Evolutionary conservation across 2,888 invertebrate species (phyloP).

Genomic region (Drosophila neonasuta): DNA sequence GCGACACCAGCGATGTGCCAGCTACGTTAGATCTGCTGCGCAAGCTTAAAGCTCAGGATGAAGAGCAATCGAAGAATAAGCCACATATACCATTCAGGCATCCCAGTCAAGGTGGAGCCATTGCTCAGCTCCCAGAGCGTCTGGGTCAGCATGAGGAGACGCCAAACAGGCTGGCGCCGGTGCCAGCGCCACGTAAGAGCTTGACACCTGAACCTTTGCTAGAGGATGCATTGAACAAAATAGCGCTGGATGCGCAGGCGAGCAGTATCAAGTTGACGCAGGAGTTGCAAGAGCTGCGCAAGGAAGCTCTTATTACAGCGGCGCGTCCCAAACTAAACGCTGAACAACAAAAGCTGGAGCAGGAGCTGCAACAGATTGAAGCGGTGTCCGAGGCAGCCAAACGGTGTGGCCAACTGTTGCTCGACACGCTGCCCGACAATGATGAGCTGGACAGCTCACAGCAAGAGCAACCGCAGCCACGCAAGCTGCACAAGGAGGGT

Average conservation of each 20-base stretch:
- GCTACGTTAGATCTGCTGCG: constrained; percentile 78
- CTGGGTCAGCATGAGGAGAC: constrained; percentile 57
- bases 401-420: constrained; percentile 83
- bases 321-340: constrained; percentile 70
- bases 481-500: constrained; percentile 79
- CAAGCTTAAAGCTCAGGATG: constrained; percentile 78
- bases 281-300: constrained; percentile 85
- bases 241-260: constrained; percentile 89
- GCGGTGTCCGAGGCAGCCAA: constrained; percentile 83
- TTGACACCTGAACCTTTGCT: constrained; percentile 83
- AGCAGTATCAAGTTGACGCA: constrained; percentile 88
- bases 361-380: constrained; percentile 82
- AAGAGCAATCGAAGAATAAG: constrained; percentile 47
- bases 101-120: constrained; percentile 81
- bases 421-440: constrained; percentile 81
- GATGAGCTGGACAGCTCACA: constrained; percentile 18
- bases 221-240: constrained; percentile 88
- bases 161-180: constrained; percentile 83
- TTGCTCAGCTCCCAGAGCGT: constrained; percentile 80
- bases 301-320: constrained; percentile 78
- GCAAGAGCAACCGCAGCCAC: constrained; percentile 20
- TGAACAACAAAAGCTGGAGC: constrained; percentile 73
- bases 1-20: constrained; percentile 72
- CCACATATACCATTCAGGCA: constrained; percentile 77
- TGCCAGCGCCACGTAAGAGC: constrained; percentile 84